Percentiles rank a stretch among this genome's conserved stretches.
Evolutionary conservation across 2,888 invertebrate species (phyloP).

Genomic region (Pantelozetes paolii): DNA sequence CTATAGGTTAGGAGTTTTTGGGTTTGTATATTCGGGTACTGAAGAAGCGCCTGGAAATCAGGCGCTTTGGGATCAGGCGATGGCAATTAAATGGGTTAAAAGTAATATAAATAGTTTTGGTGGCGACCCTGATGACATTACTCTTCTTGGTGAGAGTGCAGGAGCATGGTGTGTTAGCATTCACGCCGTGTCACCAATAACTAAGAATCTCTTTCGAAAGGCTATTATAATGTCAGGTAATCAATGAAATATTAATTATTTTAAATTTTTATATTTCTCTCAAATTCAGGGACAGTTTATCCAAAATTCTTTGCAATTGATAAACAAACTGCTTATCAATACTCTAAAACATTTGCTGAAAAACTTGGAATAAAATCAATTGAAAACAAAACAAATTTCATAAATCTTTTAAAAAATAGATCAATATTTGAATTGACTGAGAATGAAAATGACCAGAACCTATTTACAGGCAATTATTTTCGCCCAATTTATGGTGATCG

Average conservation of each 20-base stretch:
- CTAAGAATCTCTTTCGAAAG: conserved; percentile 39
- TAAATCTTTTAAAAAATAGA: too few relatives aligned
- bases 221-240: background rate
- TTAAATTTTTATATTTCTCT: too few relatives aligned
- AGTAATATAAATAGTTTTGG: background rate
- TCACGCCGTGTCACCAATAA: conserved; percentile 71
- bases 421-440: too few relatives aligned
- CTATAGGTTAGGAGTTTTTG: conserved; percentile 56
- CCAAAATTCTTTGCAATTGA: too few relatives aligned
- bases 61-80: conserved; percentile 22
- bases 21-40: conserved; percentile 47
- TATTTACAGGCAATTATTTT: too few relatives aligned
- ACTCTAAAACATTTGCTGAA: too few relatives aligned
- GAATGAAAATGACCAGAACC: too few relatives aligned
- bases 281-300: too few relatives aligned
- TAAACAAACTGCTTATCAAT: too few relatives aligned
- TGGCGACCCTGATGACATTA: conserved; percentile 80
- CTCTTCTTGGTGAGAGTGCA: conserved; percentile 89
- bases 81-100: conserved; percentile 20
- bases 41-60: conserved; percentile 44
- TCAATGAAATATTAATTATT: background rate
- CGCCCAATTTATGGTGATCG: too few relatives aligned
- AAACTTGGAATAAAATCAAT: too few relatives aligned
- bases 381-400: too few relatives aligned
- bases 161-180: conserved; percentile 87